Conservation (phyloP, 1,140 invertebrate genomes). For the Ceratosolen fusciceps region DNA sequence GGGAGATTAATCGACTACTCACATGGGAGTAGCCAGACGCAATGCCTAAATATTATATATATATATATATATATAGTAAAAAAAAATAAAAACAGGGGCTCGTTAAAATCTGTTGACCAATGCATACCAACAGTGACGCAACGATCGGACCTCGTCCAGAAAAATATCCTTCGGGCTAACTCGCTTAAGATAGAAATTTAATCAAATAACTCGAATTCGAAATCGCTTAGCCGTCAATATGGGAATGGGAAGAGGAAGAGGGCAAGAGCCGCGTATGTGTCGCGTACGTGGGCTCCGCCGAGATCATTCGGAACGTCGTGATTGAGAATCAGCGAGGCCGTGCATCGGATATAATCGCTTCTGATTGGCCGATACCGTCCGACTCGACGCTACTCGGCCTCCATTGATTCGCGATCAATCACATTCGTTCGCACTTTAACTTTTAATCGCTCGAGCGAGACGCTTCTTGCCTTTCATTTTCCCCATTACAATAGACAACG, state of each 20-base stretch:
- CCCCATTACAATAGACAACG: not conserved
- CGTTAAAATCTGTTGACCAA: no score
- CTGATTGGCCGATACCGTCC: slow-evolving; percentile 55
- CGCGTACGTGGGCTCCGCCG: slow-evolving; percentile 49
- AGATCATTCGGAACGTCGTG: slow-evolving; percentile 69
- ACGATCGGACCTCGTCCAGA: not conserved
- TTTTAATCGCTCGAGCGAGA: not conserved
- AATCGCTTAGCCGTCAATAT: slow-evolving; percentile 30
- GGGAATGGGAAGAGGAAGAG: no score
- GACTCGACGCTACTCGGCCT: slow-evolving; percentile 53
- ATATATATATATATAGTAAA: no score
- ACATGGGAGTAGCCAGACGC: no score
- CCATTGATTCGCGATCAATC: slow-evolving; percentile 71
- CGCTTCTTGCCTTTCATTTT: not conserved
- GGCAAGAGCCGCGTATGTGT: no score
- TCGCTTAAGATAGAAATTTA: slow-evolving; percentile 23
- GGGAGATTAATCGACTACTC: no score
- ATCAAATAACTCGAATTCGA: slow-evolving; percentile 22
- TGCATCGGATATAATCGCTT: slow-evolving; percentile 62
- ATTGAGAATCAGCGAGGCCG: slow-evolving; percentile 65
- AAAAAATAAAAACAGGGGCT: no score
- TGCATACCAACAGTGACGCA: not conserved
- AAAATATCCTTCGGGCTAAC: not conserved
- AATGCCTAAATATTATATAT: no score
- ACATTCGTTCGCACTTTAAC: slow-evolving; percentile 64